A percentile compares a stretch with the other conserved stretches of the same genome.
Conservation (phyloP, 64 coral and sea anemone species). For the Actinia tenebrosa region DNA sequence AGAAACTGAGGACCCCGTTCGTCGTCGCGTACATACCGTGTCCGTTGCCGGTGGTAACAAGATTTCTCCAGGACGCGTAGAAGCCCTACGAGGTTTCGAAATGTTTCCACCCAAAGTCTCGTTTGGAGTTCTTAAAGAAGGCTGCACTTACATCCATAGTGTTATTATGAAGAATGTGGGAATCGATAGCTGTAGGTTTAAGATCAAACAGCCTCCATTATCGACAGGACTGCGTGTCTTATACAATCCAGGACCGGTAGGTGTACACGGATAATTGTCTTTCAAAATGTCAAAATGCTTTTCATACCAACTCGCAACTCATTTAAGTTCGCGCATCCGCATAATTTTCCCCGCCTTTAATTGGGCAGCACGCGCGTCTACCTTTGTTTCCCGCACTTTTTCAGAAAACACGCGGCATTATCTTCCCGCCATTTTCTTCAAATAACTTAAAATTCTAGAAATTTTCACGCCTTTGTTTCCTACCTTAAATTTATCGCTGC, state of each 20-base stretch:
- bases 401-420: background rate
- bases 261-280: background rate
- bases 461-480: background rate
- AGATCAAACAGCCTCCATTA: constrained; percentile 81
- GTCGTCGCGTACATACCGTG: constrained; percentile 84
- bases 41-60: constrained; percentile 75
- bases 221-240: constrained; percentile 84
- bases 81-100: constrained; percentile 71
- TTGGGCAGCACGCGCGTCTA: background rate
- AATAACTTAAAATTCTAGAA: background rate
- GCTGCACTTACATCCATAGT: constrained; percentile 71
- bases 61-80: constrained; percentile 21
- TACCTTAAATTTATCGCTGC: background rate
- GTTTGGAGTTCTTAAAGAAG: constrained; percentile 89
- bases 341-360: background rate
- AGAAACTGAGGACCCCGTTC: constrained; percentile 58
- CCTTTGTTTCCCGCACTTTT: background rate
- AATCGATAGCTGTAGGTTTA: constrained; percentile 91
- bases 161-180: constrained; percentile 86
- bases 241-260: constrained; percentile 83
- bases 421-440: background rate
- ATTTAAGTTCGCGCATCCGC: background rate
- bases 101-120: constrained; percentile 73
- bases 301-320: background rate
- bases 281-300: background rate